Evolutionary conservation across 2,797 vertebrate species (phyloP).

Genomic region (Clarias fuscus): DNA sequence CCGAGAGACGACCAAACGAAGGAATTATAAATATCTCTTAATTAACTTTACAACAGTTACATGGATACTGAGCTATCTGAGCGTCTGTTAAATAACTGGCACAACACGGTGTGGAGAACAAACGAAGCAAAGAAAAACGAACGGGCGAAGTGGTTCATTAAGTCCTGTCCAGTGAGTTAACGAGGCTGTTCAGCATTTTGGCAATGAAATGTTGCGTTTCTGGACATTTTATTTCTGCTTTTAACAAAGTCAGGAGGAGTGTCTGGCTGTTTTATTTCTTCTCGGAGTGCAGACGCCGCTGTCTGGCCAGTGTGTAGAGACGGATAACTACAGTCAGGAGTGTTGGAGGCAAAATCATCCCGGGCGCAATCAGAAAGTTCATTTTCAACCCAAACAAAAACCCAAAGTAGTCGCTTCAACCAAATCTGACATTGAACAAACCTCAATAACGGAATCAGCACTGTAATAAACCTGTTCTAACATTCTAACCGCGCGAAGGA

Average conservation of each 20-base stretch:
- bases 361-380: neutral
- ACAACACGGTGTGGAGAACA: slow-evolving; percentile 60
- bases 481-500: neutral
- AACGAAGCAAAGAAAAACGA: neutral
- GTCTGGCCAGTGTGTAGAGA: neutral
- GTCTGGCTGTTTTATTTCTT: neutral
- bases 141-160: slow-evolving; percentile 77
- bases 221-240: neutral
- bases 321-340: too few relatives aligned
- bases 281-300: neutral
- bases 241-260: slow-evolving; percentile 3
- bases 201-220: neutral
- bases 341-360: neutral
- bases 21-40: slow-evolving; percentile 83
- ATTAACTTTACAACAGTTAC: slow-evolving; percentile 85
- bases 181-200: slow-evolving; percentile 50
- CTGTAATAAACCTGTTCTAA: neutral
- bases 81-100: slow-evolving; percentile 81
- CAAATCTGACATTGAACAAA: neutral
- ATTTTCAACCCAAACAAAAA: neutral
- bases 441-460: neutral
- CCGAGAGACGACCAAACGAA: slow-evolving; percentile 75
- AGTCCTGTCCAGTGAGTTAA: slow-evolving; percentile 80
- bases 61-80: slow-evolving; percentile 62
- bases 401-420: too few relatives aligned